Conservation (phyloP, 1,140 invertebrate genomes). For the Euschistus heros region DNA sequence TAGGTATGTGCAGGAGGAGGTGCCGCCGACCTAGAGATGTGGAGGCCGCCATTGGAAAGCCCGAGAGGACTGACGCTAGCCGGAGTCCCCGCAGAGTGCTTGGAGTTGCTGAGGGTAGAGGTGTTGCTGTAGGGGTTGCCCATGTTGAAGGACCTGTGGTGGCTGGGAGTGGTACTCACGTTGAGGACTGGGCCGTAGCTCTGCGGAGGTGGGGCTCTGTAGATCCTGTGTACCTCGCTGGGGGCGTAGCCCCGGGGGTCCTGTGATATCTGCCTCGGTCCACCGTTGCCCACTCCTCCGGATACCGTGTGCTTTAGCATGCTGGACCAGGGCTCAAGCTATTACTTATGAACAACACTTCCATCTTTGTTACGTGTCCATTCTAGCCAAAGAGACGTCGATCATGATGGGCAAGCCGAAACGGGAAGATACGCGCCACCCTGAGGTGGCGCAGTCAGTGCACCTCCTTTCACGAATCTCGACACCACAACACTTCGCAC, state of each 20-base stretch:
- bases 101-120: conserved; percentile 52
- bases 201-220: conserved; percentile 13
- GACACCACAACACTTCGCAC: too few relatives aligned
- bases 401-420: neutral
- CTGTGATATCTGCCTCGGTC: conserved; percentile 13
- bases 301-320: conserved; percentile 25
- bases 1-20: conserved; percentile 20
- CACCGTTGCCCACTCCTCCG: conserved; percentile 15
- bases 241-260: conserved; percentile 1
- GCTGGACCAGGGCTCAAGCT: conserved; percentile 24
- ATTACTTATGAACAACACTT: conserved; percentile 23
- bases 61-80: conserved; percentile 41
- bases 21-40: conserved; percentile 25
- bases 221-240: conserved; percentile 10
- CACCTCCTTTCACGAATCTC: too few relatives aligned
- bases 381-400: neutral
- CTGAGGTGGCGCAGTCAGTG: neutral
- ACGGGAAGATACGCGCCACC: neutral
- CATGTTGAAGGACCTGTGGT: conserved; percentile 17
- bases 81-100: conserved; percentile 57
- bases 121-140: conserved; percentile 40
- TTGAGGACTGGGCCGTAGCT: conserved; percentile 8
- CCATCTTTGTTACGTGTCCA: conserved; percentile 8
- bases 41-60: conserved; percentile 9
- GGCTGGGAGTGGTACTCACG: neutral